Evolutionary conservation across 2,797 vertebrate species (phyloP).

Genomic region (Eospalax fontanierii): DNA sequence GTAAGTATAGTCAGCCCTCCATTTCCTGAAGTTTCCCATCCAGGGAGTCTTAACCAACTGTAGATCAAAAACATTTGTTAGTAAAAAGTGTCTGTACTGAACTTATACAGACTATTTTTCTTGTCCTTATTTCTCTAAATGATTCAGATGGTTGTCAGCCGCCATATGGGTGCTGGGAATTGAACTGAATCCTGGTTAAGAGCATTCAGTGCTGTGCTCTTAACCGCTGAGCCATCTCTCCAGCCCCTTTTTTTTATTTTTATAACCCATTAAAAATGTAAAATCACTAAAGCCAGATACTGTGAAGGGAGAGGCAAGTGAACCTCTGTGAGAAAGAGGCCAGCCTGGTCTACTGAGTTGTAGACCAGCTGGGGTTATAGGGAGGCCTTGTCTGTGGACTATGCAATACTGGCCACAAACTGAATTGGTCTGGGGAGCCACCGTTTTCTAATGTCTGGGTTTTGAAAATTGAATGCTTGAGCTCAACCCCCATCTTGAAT

Average conservation of each 20-base stretch:
- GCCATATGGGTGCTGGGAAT: too few relatives aligned
- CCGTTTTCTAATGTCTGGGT: background rate
- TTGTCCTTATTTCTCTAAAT: background rate
- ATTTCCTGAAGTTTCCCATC: background rate
- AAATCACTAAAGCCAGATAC: too few relatives aligned
- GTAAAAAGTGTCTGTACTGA: conserved; percentile 2
- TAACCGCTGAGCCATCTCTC: too few relatives aligned
- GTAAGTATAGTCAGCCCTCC: background rate
- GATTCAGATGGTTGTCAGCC: too few relatives aligned
- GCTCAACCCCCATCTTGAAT: background rate
- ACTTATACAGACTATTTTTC: background rate
- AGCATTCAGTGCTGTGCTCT: too few relatives aligned
- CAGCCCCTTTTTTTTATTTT: conserved; percentile 6
- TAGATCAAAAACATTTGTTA: background rate
- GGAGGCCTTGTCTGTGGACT: background rate
- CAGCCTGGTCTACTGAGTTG: too few relatives aligned
- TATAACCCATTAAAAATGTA: background rate
- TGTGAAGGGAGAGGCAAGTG: too few relatives aligned
- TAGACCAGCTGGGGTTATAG: too few relatives aligned
- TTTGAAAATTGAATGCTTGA: background rate
- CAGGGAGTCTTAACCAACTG: background rate
- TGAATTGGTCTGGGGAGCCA: background rate
- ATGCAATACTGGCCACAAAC: background rate
- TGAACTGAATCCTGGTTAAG: too few relatives aligned
- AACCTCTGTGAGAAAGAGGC: too few relatives aligned